phyloP scores from a whole-genome alignment of 2,888 invertebrate species.

The Cantharis flavilabris region DNA sequence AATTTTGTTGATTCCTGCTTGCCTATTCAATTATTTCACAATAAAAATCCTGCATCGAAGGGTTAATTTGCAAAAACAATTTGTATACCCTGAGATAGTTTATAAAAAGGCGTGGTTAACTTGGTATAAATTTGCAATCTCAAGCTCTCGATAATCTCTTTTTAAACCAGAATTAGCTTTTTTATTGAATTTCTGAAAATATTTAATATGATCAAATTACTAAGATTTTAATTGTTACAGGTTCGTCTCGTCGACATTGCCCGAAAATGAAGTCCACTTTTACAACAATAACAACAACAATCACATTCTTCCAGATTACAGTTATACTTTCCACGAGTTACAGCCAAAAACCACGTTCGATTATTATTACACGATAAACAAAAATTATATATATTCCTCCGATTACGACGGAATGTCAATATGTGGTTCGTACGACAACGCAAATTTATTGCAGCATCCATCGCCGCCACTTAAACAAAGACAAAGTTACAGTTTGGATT shows the following conservation, averaged over 20 bases:
- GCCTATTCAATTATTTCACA: no score
- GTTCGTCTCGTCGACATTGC: constrained; percentile 4
- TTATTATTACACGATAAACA: constrained; percentile 55
- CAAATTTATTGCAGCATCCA: constrained; percentile 22
- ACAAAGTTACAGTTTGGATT: constrained; percentile 58
- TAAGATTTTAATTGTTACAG: constrained; percentile 5
- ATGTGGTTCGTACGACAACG: constrained; percentile 40
- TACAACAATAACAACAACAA: constrained; percentile 45
- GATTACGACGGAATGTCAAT: constrained; percentile 34
- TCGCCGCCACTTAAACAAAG: constrained; percentile 46
- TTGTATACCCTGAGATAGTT: no score
- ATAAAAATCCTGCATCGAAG: no score
- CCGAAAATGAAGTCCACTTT: constrained; percentile 19
- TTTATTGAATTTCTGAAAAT: no score
- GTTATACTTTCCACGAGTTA: constrained; percentile 52
- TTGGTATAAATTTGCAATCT: no score
- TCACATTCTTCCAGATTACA: constrained; percentile 44
- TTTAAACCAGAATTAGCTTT: no score
- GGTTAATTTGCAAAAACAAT: no score
- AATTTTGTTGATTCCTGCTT: no score
- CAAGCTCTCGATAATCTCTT: no score
- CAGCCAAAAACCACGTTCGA: constrained; percentile 55
- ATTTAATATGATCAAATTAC: neutral
- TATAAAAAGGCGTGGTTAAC: no score
- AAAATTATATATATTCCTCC: constrained; percentile 40